Percentiles rank a stretch among this genome's conserved stretches.
Conservation (phyloP, 2,113 vertebrate genomes). For the Lampris incognitus region DNA sequence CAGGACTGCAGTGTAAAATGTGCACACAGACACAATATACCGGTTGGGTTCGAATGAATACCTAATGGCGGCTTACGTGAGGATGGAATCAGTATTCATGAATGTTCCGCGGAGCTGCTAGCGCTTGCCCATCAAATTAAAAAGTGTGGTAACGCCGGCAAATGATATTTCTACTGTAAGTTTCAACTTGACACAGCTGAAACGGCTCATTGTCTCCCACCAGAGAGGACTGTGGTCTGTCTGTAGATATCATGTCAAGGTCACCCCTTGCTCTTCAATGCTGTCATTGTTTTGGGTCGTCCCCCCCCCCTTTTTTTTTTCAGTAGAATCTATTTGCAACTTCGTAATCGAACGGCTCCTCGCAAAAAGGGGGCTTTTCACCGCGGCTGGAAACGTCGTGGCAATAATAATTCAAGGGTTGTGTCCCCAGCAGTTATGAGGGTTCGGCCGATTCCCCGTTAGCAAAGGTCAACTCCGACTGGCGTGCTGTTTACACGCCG, state of each 20-base stretch:
- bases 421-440: conserved; percentile 64
- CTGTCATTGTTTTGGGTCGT: conserved; percentile 30
- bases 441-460: conserved; percentile 64
- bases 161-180: neutral
- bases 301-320: conserved; percentile 4
- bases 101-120: neutral
- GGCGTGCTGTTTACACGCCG: conserved; percentile 75
- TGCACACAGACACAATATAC: too few relatives aligned
- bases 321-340: conserved; percentile 31
- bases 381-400: conserved; percentile 43
- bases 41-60: too few relatives aligned
- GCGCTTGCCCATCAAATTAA: conserved; percentile 20
- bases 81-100: neutral
- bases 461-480: conserved; percentile 73
- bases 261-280: conserved; percentile 43
- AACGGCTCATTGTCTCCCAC: conserved; percentile 36
- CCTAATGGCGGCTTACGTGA: neutral
- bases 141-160: neutral
- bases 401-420: conserved; percentile 68
- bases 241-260: conserved; percentile 35
- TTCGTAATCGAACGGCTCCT: conserved; percentile 36
- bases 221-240: neutral
- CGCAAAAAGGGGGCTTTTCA: conserved; percentile 39
- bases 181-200: conserved; percentile 34
- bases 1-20: too few relatives aligned